phyloP scores from a whole-genome alignment of 2,797 vertebrate genomes.

The Sebastes diaconus region DNA sequence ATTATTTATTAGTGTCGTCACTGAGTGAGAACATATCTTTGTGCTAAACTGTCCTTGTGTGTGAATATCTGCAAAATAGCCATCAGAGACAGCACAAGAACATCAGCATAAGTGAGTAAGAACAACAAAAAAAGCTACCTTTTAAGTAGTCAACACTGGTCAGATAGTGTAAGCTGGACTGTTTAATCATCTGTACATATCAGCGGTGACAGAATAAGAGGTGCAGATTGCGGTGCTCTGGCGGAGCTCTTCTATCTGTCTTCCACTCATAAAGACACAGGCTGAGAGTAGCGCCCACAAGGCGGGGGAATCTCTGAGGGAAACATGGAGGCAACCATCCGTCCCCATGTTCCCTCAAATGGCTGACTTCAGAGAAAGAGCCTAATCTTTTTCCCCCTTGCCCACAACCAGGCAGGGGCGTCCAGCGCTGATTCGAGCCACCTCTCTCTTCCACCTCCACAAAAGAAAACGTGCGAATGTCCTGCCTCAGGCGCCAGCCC shows the following conservation, averaged over 20 bases:
- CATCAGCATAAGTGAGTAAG: constrained; percentile 23
- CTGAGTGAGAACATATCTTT: constrained; percentile 57
- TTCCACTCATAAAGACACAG: constrained; percentile 59
- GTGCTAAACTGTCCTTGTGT: constrained; percentile 56
- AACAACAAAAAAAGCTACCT: constrained; percentile 45
- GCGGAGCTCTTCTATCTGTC: constrained; percentile 49
- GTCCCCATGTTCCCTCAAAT: constrained; percentile 84
- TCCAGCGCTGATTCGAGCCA: constrained; percentile 48
- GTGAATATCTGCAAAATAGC: constrained; percentile 36
- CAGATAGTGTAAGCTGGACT: constrained; percentile 54
- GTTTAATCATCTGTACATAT: constrained; percentile 43
- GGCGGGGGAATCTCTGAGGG: constrained; percentile 41
- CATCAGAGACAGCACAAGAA: constrained; percentile 42
- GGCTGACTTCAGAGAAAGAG: constrained; percentile 73
- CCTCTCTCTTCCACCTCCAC: constrained; percentile 35
- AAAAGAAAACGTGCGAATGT: constrained; percentile 83
- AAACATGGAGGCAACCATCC: constrained; percentile 81
- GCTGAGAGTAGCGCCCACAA: constrained; percentile 25
- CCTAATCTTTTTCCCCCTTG: constrained; percentile 25
- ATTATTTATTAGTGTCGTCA: constrained; percentile 66
- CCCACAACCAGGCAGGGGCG: constrained; percentile 34
- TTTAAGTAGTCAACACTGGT: constrained; percentile 60
- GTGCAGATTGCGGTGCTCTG: constrained; percentile 53
- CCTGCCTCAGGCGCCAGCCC: constrained; percentile 96
- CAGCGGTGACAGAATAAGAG: constrained; percentile 29